A percentile compares a stretch with the other conserved stretches of the same genome.
Evolutionary conservation across 2,888 invertebrate genomes (phyloP).

Genomic region (Formica aserva): DNA sequence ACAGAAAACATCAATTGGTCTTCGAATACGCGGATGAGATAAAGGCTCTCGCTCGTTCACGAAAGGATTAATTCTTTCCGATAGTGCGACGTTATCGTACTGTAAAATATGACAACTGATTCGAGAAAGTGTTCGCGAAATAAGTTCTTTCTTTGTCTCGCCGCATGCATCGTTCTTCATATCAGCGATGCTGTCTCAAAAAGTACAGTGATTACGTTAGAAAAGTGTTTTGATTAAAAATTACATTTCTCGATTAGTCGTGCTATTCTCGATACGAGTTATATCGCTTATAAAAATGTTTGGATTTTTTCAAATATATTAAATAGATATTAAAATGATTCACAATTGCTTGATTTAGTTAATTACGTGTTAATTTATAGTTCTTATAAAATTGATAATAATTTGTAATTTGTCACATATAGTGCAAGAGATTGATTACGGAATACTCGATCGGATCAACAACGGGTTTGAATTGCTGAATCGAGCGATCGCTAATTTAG

Average conservation of each 20-base stretch:
- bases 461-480: conserved; percentile 66
- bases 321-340: neutral
- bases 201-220: neutral
- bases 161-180: neutral
- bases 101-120: neutral
- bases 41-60: neutral
- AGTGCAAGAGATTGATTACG: neutral
- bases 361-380: neutral
- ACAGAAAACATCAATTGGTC: neutral
- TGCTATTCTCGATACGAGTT: neutral
- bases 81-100: neutral
- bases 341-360: neutral
- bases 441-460: conserved; percentile 60
- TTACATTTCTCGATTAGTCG: neutral
- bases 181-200: neutral
- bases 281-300: neutral
- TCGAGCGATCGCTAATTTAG: conserved; percentile 65
- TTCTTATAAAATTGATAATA: neutral
- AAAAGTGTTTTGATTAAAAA: neutral
- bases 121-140: neutral
- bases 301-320: too few relatives aligned
- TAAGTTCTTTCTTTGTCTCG: neutral
- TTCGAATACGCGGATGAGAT: neutral
- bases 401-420: neutral
- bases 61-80: conserved; percentile 9